Percentiles rank a stretch among this genome's conserved stretches.
Conservation (phyloP, 2,113 vertebrate species). For the Prinia subflava region DNA sequence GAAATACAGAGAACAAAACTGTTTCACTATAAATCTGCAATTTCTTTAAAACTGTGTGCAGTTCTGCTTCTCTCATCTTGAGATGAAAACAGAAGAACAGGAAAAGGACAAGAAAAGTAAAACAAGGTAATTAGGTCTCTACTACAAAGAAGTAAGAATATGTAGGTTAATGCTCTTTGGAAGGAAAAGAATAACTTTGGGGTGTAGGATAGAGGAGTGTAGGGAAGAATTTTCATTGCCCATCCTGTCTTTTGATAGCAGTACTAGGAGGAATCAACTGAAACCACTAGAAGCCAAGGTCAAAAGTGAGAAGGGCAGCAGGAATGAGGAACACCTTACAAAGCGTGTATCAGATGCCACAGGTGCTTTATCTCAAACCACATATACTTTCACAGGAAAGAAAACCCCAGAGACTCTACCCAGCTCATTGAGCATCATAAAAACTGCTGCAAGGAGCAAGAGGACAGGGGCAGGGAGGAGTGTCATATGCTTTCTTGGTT, state of each 20-base stretch:
- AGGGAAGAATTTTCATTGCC: background rate
- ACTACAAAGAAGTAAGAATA: background rate
- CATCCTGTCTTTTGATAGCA: background rate
- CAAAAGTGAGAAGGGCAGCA: background rate
- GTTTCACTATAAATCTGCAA: background rate
- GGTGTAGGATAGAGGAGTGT: background rate
- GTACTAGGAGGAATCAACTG: background rate
- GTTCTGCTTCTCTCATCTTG: background rate
- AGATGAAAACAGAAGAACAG: background rate
- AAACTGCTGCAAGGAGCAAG: background rate
- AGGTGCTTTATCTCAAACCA: background rate
- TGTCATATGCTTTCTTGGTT: background rate
- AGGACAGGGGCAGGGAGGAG: accelerated
- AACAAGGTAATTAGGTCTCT: background rate
- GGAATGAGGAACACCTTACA: background rate
- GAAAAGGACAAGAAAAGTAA: background rate
- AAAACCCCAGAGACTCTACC: background rate
- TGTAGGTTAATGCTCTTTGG: background rate
- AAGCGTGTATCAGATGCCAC: background rate
- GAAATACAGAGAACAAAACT: background rate
- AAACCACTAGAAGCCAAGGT: background rate
- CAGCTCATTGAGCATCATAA: background rate
- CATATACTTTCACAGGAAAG: background rate
- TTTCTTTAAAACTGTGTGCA: background rate
- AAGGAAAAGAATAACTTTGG: background rate